Evolutionary conservation across 2,888 invertebrate genomes (phyloP).

Genomic region (Gymnosoma rotundatum): DNA sequence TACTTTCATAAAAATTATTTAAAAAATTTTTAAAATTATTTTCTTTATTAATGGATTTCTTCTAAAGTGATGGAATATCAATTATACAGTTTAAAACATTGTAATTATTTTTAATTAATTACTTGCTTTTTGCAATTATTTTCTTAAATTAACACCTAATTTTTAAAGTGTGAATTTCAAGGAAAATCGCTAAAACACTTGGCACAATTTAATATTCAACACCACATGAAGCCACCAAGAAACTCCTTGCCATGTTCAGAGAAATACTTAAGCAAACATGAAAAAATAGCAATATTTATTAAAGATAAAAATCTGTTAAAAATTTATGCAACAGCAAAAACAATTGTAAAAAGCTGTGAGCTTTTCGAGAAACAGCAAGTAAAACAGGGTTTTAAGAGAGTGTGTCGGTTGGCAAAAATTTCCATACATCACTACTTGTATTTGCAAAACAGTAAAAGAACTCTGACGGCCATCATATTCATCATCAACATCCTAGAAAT

Average conservation of each 20-base stretch:
- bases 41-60: background rate
- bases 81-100: background rate
- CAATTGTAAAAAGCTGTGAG: background rate
- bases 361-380: slow-evolving; percentile 45
- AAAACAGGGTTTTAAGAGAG: slow-evolving; percentile 29
- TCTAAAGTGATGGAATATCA: background rate
- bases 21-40: background rate
- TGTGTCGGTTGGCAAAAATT: slow-evolving; percentile 12
- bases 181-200: slow-evolving; percentile 9
- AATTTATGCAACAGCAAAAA: slow-evolving; percentile 17
- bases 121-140: slow-evolving; percentile 46
- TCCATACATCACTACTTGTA: slow-evolving; percentile 41
- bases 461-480: slow-evolving; percentile 37
- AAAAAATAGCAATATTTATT: slow-evolving; percentile 29
- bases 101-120: slow-evolving; percentile 36
- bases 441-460: slow-evolving; percentile 49
- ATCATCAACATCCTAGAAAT: slow-evolving; percentile 30
- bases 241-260: slow-evolving; percentile 17
- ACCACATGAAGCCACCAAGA: slow-evolving; percentile 21
- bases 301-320: slow-evolving; percentile 61
- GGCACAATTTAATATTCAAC: slow-evolving; percentile 38
- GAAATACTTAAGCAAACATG: slow-evolving; percentile 15
- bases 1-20: too few species aligned
- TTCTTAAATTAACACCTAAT: slow-evolving; percentile 66
- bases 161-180: slow-evolving; percentile 42